Percentiles rank a stretch among this genome's conserved stretches.
Evolutionary conservation across 2,888 invertebrate species (phyloP).

Genomic region (Xestia rhomboidea): DNA sequence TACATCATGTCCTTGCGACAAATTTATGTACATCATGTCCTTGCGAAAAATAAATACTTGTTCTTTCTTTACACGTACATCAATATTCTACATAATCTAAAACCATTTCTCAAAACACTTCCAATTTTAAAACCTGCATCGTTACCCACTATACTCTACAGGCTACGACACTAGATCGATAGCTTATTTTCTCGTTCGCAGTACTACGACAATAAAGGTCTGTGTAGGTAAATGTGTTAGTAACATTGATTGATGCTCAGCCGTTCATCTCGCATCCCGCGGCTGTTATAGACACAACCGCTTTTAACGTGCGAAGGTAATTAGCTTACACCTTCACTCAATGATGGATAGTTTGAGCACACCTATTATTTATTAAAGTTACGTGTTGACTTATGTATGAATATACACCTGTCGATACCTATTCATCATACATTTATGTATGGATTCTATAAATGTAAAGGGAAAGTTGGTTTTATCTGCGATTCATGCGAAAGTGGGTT

Average conservation of each 20-base stretch:
- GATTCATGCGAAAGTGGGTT: conserved; percentile 30
- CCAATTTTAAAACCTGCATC: conserved; percentile 40
- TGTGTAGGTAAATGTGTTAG: conserved; percentile 65
- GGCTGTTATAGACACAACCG: conserved; percentile 69
- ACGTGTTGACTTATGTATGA: conserved; percentile 42
- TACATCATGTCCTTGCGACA: too few relatives aligned
- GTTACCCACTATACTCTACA: conserved; percentile 7
- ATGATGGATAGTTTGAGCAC: conserved; percentile 71
- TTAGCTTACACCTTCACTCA: conserved; percentile 72
- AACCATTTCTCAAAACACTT: conserved; percentile 28
- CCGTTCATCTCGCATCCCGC: conserved; percentile 73
- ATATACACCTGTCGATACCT: conserved; percentile 46
- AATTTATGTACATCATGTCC: too few relatives aligned
- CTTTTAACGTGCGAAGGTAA: conserved; percentile 72
- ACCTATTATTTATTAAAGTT: conserved; percentile 61
- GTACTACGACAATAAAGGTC: conserved; percentile 60
- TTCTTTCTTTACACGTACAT: neutral
- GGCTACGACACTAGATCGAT: conserved; percentile 53
- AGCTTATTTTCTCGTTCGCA: conserved; percentile 55
- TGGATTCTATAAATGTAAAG: conserved; percentile 21
- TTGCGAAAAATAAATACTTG: too few relatives aligned
- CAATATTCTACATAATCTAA: conserved; percentile 3
- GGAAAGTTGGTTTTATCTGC: conserved; percentile 29
- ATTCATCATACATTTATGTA: conserved; percentile 35
- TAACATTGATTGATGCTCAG: conserved; percentile 78